phyloP scores from a whole-genome alignment of 1,140 invertebrate genomes.

The Trichomalopsis sarcophagae region DNA sequence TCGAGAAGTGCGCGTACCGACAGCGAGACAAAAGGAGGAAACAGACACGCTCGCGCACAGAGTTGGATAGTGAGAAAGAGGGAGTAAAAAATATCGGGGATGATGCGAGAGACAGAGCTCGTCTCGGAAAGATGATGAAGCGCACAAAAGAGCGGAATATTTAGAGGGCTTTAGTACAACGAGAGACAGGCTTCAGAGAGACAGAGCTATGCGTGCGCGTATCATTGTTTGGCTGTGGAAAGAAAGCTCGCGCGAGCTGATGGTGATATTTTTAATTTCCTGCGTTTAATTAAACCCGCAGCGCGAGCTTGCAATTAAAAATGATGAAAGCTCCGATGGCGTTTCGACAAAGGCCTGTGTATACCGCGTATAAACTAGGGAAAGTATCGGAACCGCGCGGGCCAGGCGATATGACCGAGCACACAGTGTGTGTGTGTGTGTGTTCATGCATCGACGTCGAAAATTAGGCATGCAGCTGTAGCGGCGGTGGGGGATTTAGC shows the following conservation, averaged over 20 bases:
- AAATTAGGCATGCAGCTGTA: constrained; percentile 21
- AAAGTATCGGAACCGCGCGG: background rate
- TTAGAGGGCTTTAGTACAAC: constrained; percentile 51
- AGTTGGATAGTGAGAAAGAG: background rate
- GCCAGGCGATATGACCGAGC: background rate
- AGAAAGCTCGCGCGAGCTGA: background rate
- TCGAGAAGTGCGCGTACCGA: constrained; percentile 8
- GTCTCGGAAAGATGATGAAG: constrained; percentile 35
- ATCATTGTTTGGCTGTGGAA: constrained; percentile 7
- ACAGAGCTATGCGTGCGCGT: background rate
- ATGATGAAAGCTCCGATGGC: background rate
- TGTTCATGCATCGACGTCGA: background rate
- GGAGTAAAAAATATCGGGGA: too few relatives aligned
- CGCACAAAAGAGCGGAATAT: constrained; percentile 43
- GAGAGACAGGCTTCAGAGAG: constrained; percentile 24
- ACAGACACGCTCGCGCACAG: background rate
- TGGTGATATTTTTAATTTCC: background rate
- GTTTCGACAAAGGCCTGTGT: background rate
- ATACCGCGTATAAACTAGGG: background rate
- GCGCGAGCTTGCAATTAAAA: background rate
- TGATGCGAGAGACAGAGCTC: background rate
- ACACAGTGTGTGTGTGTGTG: background rate
- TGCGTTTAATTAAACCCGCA: background rate
- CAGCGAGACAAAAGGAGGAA: constrained; percentile 21
- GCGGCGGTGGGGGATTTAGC: constrained; percentile 4